Evolutionary conservation across 2,888 invertebrate genomes (phyloP), one percentile per base, ranked within the genome.

Genomic region (Euplexia lucipara): DNA sequence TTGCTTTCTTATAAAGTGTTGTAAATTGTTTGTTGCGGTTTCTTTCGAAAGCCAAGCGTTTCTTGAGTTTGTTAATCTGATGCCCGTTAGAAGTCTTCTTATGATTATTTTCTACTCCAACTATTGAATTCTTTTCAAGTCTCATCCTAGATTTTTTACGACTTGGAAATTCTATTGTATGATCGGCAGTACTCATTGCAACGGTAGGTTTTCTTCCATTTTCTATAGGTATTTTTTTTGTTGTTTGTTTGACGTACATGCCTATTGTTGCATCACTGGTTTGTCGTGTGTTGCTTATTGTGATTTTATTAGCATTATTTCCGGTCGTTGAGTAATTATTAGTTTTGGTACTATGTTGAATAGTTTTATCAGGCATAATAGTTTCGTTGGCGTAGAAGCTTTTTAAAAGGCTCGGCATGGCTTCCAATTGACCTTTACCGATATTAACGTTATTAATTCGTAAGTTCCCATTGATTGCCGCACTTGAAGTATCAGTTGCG

Each of bases 331-430:
- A 88, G 30, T 16, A 81, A 44, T 77, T 84, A 58, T 87, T 81
- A n/a, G 72, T 69, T 60, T 57, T 75, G 16, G 56, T 64, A 14
- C 45, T 12, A 37, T 58, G 48, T 47, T 67, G 32, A 20, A 62
- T 34, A 47, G 81, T 71, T 44, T 78, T 79, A 39, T 86, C 81
- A 14, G 81, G 51, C 32, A 84, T 81, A 4, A 66, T 76, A 14
- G 81, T 66, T 54, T 87, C 83, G 54, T 83, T 85, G 10, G 70
- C 82, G 45, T 86, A 91, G 41, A 91, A 83, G 48, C 79, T 89
- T 75, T 85, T 85, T 10, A 91, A 72, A 32, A 91, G 75, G 65
- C 88, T 90, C 4, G 89, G 86, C 64, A 87, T 78, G 7, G 68
- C 49, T 18, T 83, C 71, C 39, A 86, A 59, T 16, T 77, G 70